phyloP scores from a whole-genome alignment of 2,113 vertebrate species.

The Mobula birostris region DNA sequence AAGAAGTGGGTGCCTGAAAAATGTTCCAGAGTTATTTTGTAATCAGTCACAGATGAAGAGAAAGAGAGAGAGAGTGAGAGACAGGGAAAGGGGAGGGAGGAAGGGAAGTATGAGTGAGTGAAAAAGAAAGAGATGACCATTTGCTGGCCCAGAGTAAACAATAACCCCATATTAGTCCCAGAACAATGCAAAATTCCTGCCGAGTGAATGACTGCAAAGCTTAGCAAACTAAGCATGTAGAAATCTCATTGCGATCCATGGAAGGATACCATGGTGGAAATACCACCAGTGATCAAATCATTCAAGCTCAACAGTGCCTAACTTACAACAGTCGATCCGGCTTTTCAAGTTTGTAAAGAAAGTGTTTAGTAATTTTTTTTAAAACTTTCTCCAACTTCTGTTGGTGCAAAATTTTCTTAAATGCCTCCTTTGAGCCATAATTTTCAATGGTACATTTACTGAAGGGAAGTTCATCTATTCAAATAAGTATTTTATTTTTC shows the following conservation, averaged over 20 bases:
- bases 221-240: conserved; percentile 49
- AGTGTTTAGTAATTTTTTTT: background rate
- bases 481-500: background rate
- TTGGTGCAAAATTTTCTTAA: background rate
- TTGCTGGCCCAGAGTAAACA: conserved; percentile 49
- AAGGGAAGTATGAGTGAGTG: conserved; percentile 45
- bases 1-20: conserved; percentile 54
- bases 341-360: background rate
- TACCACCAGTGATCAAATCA: too few species aligned
- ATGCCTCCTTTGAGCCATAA: background rate
- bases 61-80: conserved; percentile 38
- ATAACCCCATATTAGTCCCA: conserved; percentile 50
- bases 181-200: conserved; percentile 50
- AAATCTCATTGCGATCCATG: conserved; percentile 54
- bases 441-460: background rate
- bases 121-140: conserved; percentile 47
- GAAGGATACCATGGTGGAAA: conserved; percentile 43
- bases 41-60: conserved; percentile 44
- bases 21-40: conserved; percentile 47
- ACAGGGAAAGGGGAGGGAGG: too few species aligned
- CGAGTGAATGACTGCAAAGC: conserved; percentile 52
- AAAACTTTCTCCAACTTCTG: background rate
- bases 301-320: background rate
- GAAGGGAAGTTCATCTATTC: background rate
- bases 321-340: background rate